A percentile compares a stretch with the other conserved stretches of the same genome.
Evolutionary conservation across 2,797 vertebrate species (phyloP).

Genomic region (Sebastes minor): DNA sequence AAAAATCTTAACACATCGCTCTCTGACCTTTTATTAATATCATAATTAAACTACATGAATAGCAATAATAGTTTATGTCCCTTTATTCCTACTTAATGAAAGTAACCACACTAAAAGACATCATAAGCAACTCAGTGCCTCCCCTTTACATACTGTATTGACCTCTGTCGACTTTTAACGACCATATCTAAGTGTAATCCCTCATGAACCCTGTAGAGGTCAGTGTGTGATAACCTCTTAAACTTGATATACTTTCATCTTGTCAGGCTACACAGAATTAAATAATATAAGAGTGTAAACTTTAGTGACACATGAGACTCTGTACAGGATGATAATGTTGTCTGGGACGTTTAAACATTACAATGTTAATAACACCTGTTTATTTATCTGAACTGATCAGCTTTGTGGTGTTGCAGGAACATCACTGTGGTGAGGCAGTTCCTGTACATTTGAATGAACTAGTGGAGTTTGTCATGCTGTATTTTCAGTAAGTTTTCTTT

Average conservation of each 20-base stretch:
- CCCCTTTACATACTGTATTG: background rate
- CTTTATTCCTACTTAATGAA: background rate
- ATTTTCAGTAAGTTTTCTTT: background rate
- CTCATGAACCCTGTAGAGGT: conserved; percentile 65
- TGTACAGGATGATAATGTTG: background rate
- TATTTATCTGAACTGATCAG: conserved; percentile 39
- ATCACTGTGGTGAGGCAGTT: background rate
- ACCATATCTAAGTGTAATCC: conserved; percentile 28
- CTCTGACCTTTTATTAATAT: background rate
- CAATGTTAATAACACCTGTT: conserved; percentile 36
- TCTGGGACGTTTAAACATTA: background rate
- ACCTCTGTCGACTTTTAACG: background rate
- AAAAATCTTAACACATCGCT: background rate
- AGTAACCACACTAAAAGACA: background rate
- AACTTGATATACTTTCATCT: background rate
- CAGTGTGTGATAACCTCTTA: conserved; percentile 57
- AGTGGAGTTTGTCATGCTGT: background rate
- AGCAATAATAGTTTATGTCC: background rate
- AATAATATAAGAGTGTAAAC: background rate
- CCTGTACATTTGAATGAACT: background rate
- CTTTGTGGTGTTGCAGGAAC: conserved; percentile 8
- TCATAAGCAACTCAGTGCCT: background rate
- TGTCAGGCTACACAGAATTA: background rate
- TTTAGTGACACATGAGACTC: background rate
- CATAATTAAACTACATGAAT: background rate